Base-by-base conservation (phyloP, 2,797 vertebrate genomes). In the Gastrophryne carolinensis region DNA sequence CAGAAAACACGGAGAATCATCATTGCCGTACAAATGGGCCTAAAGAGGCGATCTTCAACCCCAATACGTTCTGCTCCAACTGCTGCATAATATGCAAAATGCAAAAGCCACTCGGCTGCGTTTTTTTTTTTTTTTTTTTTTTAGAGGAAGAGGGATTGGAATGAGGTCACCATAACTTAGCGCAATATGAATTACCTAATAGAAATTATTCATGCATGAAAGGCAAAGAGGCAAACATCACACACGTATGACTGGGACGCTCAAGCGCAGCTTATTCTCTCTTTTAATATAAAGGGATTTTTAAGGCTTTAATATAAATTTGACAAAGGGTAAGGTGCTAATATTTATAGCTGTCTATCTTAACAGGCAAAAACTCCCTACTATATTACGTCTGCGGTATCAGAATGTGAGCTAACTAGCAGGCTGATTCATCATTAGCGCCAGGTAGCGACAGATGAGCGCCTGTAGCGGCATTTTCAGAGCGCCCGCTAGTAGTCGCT, bases 171-270 rank as follows among this genome's bases (percentile, higher is more conserved):
- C 67, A 71, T 64, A 77, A 77, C 67, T 71, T 77, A 56, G 66
- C 26, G 23, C 66, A 61, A 63, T 77, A 56, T 57, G 66, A 77
- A 72, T 65, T 37, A 65, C 67, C 72, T 78, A 72, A 72, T 65
- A 77, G 75, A 57, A 72, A 65, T 70, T 72, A 78, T 72, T 72
- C 67, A 65, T 72, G 68, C 68, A 71, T 78, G 75, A 78, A 78
- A 78, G 75, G 52, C 75, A 72, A 60, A 72, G 52, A 78, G 68
- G 70, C 60, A 47, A 53, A 39, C 30, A 57, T 47, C 29, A 57
- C 15, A 35, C 64, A 52, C 67, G 11, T 50, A 52, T 52, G 39
- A 58, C 53, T 47, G 15, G 30, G 35, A 50, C n/a, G 29, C 30
- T 69, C 34, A 64, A 23, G 21, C 54, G 5, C 2, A n/a, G 32